Base-by-base conservation (phyloP, 1,140 invertebrate species). In the Sinella curviseta region DNA sequence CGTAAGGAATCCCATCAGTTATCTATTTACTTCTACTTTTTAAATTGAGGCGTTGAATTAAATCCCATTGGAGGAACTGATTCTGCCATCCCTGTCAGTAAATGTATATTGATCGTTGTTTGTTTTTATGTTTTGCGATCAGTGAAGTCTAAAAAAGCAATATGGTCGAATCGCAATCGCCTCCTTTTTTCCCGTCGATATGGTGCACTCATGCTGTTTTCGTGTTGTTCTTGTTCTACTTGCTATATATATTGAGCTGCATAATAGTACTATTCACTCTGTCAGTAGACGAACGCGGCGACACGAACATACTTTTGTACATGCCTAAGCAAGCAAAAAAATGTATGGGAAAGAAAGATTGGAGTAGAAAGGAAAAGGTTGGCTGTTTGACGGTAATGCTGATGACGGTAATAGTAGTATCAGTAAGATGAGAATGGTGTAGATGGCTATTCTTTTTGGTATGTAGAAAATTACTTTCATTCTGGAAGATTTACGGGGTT, bases 81-180 rank as follows among this genome's bases (percentile, higher is more conserved):
- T 70, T 70, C 65, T 70, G 55, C 55, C 55, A 60, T 60, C 24
- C 3, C 65, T 70, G 65, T 70, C 65, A 70, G 65, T 70, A 70
- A 70, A 70, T 70, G 65, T 70, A n/a, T 70, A 70, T 70, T 70
- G 65, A 70, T 70, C 65, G 65, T 33, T 33, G 65, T 70, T 70
- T 70, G 3, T 70, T 70, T 3, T 70, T 70, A 31, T 33, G 65
- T 70, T 17, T 60, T 60, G 55, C 55, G 24, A 60, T 60, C 55
- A n/a, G n/a, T n/a, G n/a, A n/a, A n/a, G n/a, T 60, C 8, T 60
- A n/a, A 24, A 60, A 60, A 60, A 60, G 55, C 24, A 60, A 24
- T 60, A 60, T 60, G n/a, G n/a, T n/a, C n/a, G n/a, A n/a, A n/a
- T n/a, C n/a, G n/a, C n/a, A n/a, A n/a, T n/a, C n/a, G n/a, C n/a